Base-by-base conservation (phyloP, 2,113 vertebrate species). In the Ciconia maguari region DNA sequence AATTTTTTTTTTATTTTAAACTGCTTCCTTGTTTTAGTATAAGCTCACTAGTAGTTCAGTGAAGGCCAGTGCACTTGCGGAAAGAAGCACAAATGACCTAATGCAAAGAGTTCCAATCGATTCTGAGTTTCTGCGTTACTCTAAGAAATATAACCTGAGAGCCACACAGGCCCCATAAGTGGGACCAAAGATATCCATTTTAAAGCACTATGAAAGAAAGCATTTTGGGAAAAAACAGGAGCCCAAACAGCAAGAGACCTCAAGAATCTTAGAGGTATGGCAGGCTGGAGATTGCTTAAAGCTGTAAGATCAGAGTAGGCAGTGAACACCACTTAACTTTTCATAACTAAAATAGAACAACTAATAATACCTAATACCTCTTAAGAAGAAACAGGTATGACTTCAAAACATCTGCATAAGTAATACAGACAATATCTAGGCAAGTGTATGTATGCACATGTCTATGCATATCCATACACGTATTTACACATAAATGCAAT, bases 61-160 rank as follows among this genome's bases (percentile, higher is more conserved):
- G 52, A 84, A 58, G 10, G n/a, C n/a, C 10, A 79, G 27, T 0
- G 0, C 30, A 71, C 25, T 36, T 1, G 0, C 2, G 11, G 13
- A 91, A 68, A 46, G 25, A 4, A 84, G 25, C 32, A 81, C 11
- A 38, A 80, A 75, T 26, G 12, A 87, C 19, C 24, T 46, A 54
- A 51, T 12, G 19, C 38, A 62, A 65, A 48, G 32, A 88, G 25
- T 6, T 86, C 22, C 32, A 70, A 25, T 6, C 1, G 1, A 51
- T 92, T 78, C 14, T 12, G 19, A 60, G 34, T 65, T 90, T 71
- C 42, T 64, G 14, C 54, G 15, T 46, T 46, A 38, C 4, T 41
- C 19, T 51, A 76, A 36, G 25, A 83, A 87, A 85, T 20, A 26
- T 4, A 83, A 57, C n/a, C 41, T 13, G 13, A 74, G 18, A 49